A percentile compares a stretch with the other conserved stretches of the same genome.
Conservation (phyloP, 2,888 invertebrate genomes). For the Julus scandinavius region DNA sequence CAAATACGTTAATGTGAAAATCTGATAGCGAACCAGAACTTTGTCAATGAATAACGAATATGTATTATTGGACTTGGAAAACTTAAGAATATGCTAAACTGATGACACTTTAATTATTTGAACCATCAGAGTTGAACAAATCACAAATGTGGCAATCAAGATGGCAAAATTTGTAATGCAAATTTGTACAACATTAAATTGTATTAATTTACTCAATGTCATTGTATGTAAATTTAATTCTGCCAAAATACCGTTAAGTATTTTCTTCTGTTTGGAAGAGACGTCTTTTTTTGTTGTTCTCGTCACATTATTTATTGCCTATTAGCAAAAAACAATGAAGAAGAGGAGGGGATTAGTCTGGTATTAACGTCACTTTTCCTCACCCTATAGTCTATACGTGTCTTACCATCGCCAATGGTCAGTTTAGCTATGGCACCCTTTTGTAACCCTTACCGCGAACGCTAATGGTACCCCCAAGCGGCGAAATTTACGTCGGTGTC, state of each 20-base stretch:
- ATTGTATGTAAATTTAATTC: neutral
- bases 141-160: too few relatives aligned
- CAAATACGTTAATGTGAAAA: too few relatives aligned
- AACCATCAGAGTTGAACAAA: too few relatives aligned
- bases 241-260: neutral
- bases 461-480: slow-evolving; percentile 15
- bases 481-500: slow-evolving; percentile 10
- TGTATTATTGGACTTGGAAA: too few relatives aligned
- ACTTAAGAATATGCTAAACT: too few relatives aligned
- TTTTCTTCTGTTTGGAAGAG: neutral
- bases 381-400: neutral
- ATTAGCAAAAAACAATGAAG: neutral
- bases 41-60: too few relatives aligned
- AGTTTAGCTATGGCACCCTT: neutral
- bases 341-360: neutral
- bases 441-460: neutral
- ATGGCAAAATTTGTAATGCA: too few relatives aligned
- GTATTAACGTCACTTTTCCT: neutral
- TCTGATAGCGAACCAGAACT: too few relatives aligned
- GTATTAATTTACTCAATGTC: neutral
- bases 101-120: too few relatives aligned
- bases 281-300: neutral
- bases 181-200: too few relatives aligned
- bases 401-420: neutral
- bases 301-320: neutral